Base-by-base conservation (phyloP, 2,113 vertebrate species). In the Mohoua ochrocephala region DNA sequence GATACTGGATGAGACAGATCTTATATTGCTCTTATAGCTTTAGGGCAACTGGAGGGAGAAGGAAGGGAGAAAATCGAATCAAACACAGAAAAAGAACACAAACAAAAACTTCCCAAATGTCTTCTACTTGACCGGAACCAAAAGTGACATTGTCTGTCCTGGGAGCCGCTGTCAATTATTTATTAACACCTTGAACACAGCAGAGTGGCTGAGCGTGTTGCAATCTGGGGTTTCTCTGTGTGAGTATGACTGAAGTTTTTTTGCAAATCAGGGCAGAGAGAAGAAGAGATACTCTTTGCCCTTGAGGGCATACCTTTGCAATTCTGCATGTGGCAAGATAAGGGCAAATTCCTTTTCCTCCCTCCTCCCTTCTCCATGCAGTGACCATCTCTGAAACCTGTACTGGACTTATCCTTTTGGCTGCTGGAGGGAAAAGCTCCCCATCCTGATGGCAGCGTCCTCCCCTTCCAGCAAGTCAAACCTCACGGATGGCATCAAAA, bases 21-120 rank as follows among this genome's bases (percentile, higher is more conserved):
- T 92, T 91, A 67, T 52, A 87, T 91, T 94, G 88, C 89, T 96
- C 77, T 95, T 67, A 50, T n/a, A 84, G 86, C 91, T 94, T 86
- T 82, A 96, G 91, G 93, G 81, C 53, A 93, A 91, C 71, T 84
- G 89, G 33, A 78, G 70, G 80, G 73, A 52, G 42, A 80, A 94
- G 52, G 47, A 83, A 39, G 39, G 47, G 27, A 81, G 19, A 88
- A 97, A 93, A 96, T 77, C 0, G 0, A 91, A 95, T 79, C 77
- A 80, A 94, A 84, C 35, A 21, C 42, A 67, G 59, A 41, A 68
- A 90, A 92, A 87, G 65, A 92, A 81, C 69, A 87, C 53, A 93
- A 94, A 89, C 68, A 91, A 61, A 92, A 95, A 42, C 82, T 89
- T 95, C 81, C 42, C 50, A 42, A 86, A 86, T 93, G 61, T 80